phyloP scores from a whole-genome alignment of 2,888 invertebrate species.

The Glaucopsyche alexis region DNA sequence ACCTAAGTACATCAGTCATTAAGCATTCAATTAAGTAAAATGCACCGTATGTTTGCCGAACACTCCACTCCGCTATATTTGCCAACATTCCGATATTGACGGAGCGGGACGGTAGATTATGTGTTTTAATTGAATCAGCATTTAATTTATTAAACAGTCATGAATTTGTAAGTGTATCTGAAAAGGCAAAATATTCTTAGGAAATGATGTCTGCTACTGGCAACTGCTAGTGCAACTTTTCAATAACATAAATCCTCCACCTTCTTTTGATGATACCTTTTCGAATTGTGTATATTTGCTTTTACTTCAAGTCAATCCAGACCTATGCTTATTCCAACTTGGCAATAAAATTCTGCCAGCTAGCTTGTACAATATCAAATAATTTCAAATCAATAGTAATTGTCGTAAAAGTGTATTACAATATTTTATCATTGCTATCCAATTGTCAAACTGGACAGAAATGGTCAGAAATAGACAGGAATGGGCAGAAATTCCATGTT shows the following conservation, averaged over 20 bases:
- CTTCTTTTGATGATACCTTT: too few species aligned
- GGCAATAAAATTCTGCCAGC: not conserved
- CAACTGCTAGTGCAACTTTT: too few species aligned
- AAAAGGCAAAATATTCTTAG: not conserved
- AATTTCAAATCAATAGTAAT: conserved; percentile 16
- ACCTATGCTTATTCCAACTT: not conserved
- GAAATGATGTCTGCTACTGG: not conserved
- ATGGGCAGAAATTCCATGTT: conserved; percentile 4
- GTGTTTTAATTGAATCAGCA: conserved; percentile 21
- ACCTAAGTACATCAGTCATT: conserved; percentile 49
- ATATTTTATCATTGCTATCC: conserved; percentile 17
- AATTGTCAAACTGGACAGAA: not conserved
- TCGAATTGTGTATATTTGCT: too few species aligned
- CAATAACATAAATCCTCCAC: too few species aligned
- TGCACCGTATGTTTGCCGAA: conserved; percentile 62
- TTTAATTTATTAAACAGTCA: conserved; percentile 22
- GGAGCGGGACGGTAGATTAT: conserved; percentile 27
- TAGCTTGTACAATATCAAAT: not conserved
- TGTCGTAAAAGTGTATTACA: not conserved
- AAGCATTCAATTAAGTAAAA: conserved; percentile 71
- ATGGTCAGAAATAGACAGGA: conserved; percentile 1
- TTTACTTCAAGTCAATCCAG: not conserved
- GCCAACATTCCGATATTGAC: conserved; percentile 43
- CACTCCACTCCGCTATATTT: conserved; percentile 58
- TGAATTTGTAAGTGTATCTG: conserved; percentile 11